Base-by-base conservation (phyloP, 1,140 invertebrate species). In the Formica selysi region DNA sequence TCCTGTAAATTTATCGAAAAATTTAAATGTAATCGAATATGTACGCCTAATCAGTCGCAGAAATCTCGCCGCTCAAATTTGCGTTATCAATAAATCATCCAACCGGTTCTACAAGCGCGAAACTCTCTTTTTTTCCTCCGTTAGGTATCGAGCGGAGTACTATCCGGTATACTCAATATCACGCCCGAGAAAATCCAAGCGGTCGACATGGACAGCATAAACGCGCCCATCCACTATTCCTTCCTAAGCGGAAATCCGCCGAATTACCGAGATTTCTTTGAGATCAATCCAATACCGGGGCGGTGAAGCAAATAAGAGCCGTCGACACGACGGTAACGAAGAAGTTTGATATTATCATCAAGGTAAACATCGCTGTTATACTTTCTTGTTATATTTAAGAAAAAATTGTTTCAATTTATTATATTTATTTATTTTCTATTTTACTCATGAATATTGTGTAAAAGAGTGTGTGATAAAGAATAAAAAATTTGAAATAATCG, bases 161-260 rank as follows among this genome's bases (percentile, higher is more conserved):
- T 98, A 87, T 97, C 98, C 32, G 98, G 98, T 0, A 97, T 98
- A 51, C 95, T 99, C 1, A 97, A 97, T 76, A 97, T 98, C 32
- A 95, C 96, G n/a, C 98, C 98, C 0, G 98, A 98, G 92, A 97
- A 98, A 91, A 98, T 99, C 74, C 97, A 98, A 94, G 98, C 98
- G 0, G 96, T 98, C 1, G 98, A 98, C 93, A 97, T 98, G 96
- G 98, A 98, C 92, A 98, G 98, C 1, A 96, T 98, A 11, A 97
- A 98, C 91, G 96, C 97, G 0, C 96, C 96, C 0, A 98, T 98
- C 71, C 96, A 96, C 67, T 98, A 98, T 93, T 97, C 96, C 36
- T 98, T 98, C 91, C 96, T 97, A 6, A 97, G 96, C 87, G 98
- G 98, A 8, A 96, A 95, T 89, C 98, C 98, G 1, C 94, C 96